Conservation (phyloP, 2,113 vertebrate species). For the Cathartes aura region DNA sequence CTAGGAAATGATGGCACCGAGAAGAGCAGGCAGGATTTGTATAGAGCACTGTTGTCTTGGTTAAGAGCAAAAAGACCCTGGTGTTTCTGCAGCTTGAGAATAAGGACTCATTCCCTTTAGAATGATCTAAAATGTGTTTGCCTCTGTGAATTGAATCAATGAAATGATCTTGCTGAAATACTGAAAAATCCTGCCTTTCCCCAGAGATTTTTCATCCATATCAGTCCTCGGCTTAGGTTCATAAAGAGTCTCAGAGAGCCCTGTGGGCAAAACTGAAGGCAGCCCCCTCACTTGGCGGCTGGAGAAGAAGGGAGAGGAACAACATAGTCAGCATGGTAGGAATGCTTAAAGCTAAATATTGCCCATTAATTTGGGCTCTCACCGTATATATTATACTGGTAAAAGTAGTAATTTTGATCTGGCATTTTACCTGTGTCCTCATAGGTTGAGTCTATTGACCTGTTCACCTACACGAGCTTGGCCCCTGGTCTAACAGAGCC, state of each 20-base stretch:
- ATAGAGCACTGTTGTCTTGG: not conserved
- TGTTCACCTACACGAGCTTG: fast-evolving
- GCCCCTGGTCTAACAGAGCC: not conserved
- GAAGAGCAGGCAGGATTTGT: not conserved
- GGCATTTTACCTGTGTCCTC: not conserved
- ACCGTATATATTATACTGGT: not conserved
- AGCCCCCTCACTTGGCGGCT: fast-evolving
- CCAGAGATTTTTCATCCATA: not conserved
- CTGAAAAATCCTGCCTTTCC: not conserved
- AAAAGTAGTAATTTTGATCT: not conserved
- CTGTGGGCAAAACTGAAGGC: not conserved
- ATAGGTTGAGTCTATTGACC: fast-evolving
- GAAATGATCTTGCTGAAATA: not conserved
- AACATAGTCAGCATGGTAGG: fast-evolving
- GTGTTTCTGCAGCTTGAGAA: not conserved
- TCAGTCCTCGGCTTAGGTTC: not conserved
- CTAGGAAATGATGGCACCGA: not conserved
- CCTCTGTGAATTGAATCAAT: not conserved
- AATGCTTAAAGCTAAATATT: not conserved
- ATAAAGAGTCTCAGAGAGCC: not conserved
- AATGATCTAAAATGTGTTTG: not conserved
- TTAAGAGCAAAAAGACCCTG: not conserved
- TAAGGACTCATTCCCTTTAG: not conserved
- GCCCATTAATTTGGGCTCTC: not conserved
- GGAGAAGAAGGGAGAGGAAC: not conserved